phyloP scores from a whole-genome alignment of 2,888 invertebrate genomes.

The Cephus pygmeus region DNA sequence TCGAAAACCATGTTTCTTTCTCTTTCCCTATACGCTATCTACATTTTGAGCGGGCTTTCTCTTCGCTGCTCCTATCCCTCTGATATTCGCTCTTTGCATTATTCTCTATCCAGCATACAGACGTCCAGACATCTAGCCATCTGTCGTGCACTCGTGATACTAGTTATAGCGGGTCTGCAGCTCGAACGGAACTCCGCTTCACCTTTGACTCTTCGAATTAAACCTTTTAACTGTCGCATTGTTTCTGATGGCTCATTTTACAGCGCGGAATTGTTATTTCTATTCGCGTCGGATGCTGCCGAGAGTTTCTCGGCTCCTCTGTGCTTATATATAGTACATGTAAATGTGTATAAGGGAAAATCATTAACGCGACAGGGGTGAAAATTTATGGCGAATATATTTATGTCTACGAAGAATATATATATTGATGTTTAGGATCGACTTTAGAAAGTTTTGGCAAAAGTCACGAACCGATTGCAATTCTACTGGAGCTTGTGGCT shows the following conservation, averaged over 20 bases:
- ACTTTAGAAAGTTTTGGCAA: not conserved
- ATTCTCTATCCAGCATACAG: not conserved
- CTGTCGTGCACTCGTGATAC: constrained; percentile 16
- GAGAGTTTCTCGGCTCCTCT: not conserved
- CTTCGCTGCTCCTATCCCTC: constrained; percentile 19
- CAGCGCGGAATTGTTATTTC: constrained; percentile 53
- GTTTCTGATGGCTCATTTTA: constrained; percentile 60
- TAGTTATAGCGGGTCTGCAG: constrained; percentile 35
- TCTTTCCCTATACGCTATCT: not conserved
- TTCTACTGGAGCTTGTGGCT: constrained; percentile 31
- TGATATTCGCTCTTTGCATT: constrained; percentile 21
- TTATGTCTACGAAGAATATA: not conserved
- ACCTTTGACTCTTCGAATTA: constrained; percentile 54
- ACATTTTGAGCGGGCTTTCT: constrained; percentile 16
- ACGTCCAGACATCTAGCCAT: not conserved
- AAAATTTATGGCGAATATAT: not conserved
- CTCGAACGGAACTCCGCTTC: constrained; percentile 13
- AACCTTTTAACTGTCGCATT: constrained; percentile 55
- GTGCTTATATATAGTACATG: not conserved
- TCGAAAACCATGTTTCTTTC: constrained; percentile 11
- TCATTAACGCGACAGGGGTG: not conserved
- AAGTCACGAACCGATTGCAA: not conserved
- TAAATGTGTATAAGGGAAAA: not conserved
- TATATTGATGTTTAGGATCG: not conserved
- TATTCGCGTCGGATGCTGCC: constrained; percentile 28